Conservation (phyloP, 2,113 vertebrate genomes). For the Sarotherodon lohbergeri region DNA sequence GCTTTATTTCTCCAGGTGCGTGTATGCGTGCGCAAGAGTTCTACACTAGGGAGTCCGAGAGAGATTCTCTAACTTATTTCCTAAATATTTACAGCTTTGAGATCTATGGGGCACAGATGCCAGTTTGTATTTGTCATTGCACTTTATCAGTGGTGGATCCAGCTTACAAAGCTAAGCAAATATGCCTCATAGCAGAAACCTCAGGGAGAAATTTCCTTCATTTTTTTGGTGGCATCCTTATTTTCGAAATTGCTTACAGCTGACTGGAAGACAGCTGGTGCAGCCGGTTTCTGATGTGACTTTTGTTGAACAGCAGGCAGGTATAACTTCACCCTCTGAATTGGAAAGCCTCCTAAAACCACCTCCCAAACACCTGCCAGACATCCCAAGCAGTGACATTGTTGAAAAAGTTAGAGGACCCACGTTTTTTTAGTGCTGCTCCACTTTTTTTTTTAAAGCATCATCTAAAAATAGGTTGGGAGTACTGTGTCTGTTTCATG, state of each 20-base stretch:
- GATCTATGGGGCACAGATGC: not conserved
- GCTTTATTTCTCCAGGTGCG: conserved; percentile 2
- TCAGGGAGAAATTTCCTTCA: not conserved
- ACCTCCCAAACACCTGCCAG: not conserved
- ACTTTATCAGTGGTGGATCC: not conserved
- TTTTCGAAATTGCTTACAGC: conserved; percentile 22
- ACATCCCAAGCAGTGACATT: not conserved
- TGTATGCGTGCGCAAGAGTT: not conserved
- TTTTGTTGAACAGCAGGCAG: conserved; percentile 7
- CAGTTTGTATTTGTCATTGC: not conserved
- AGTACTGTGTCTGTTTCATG: not conserved
- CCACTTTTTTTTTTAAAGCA: not conserved
- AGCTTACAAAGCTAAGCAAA: conserved; percentile 3
- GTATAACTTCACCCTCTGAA: not conserved
- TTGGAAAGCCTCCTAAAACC: not conserved
- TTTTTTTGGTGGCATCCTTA: not conserved
- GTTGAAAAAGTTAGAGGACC: not conserved
- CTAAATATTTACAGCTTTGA: not conserved
- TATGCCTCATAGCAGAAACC: not conserved
- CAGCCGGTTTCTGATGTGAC: not conserved
- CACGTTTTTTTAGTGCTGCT: not conserved
- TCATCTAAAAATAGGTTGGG: not conserved
- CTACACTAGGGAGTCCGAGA: not conserved
- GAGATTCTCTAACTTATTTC: not conserved
- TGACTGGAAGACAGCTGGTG: not conserved